Base-by-base conservation (phyloP, 2,888 invertebrate species). In the Schizotus pectinicornis region DNA sequence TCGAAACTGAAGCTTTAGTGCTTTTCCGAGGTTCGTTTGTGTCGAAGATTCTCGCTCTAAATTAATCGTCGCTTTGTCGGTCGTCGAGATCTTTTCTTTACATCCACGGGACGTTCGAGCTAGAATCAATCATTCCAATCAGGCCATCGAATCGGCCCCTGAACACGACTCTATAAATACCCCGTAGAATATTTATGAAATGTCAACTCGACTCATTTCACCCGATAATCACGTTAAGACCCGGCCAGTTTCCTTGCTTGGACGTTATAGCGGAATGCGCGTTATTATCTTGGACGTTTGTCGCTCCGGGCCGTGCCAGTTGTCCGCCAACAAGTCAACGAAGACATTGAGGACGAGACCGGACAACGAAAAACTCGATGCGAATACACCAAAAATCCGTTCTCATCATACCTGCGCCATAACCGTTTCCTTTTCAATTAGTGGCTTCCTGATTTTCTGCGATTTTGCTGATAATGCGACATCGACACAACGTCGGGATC, bases 131-230 rank as follows among this genome's bases (percentile, higher is more conserved):
- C 22, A 22, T 22, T 22, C 22, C 22, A 22, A 53, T 53, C 53
- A 31, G n/a, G 6, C n/a, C 45, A 53, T 53, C 53, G 37, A 45
- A 56, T 56, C 56, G 39, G 34, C 22, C 41, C 31, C 0, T 43
- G 9, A 22, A 55, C 43, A 32, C 37, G 43, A 38, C 39, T 55
- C 51, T 61, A 57, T 60, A 62, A 64, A 64, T 61, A 62, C 56
- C 37, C 55, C 35, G 14, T 39, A 34, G 63, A 61, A 62, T 65
- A 65, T 65, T 65, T 62, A 63, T 62, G 62, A 65, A 63, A 60
- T 49, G 63, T 62, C 63, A 62, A 63, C 56, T 59, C 63, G 53
- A 55, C 56, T 65, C 61, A 60, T 60, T 55, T 59, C 60, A 62
- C 36, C 50, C 61, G 58, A 57, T 57, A 61, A 65, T 62, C 63